Base-by-base conservation (phyloP, 2,797 vertebrate species). In the Urosaurus nigricauda region DNA sequence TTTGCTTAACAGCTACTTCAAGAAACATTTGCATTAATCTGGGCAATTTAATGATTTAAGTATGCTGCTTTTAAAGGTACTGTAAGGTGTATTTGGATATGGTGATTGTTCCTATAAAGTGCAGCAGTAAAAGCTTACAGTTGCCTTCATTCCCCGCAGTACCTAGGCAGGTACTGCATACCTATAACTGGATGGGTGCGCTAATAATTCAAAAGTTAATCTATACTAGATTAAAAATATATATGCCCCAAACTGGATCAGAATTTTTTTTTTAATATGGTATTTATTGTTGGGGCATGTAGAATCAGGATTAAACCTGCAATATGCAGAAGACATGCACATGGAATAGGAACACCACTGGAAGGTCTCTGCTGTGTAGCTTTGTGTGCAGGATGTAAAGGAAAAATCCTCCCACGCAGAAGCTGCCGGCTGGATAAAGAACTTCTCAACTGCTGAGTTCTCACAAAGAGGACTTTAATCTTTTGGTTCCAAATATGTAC, bases 181-280 rank as follows among this genome's bases (percentile, higher is more conserved):
- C 74, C 60, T 87, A 43, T 60, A 87, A 74, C 32, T 81, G 53
- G 8, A 58, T 37, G n/a, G 1, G 74, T 73, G 81, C 7, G 12
- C 40, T 80, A 85, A 86, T 75, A n/a, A n/a, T 81, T 84, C 56
- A 86, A 82, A 89, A 47, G 65, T 47, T 82, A 56, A 86, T 65
- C 79, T n/a, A 24, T 73, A 40, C 43, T 63, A 37, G 21, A 56
- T 75, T 68, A 40, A 63, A 80, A 75, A 75, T 56, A 74, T 53
- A 63, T 80, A 82, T 86, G 35, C 68, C 53, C 24, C n/a, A 19
- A 53, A 82, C 43, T 89, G n/a, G 43, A 43, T 89, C 84, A 75
- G 70, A 75, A 53, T n/a, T n/a, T n/a, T n/a, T n/a, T n/a, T n/a
- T n/a, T n/a, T 43, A 43, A 43, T 43, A 5, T 43, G 43, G 43